phyloP scores from a whole-genome alignment of 2,888 invertebrate species.

The Gibbula magus region DNA sequence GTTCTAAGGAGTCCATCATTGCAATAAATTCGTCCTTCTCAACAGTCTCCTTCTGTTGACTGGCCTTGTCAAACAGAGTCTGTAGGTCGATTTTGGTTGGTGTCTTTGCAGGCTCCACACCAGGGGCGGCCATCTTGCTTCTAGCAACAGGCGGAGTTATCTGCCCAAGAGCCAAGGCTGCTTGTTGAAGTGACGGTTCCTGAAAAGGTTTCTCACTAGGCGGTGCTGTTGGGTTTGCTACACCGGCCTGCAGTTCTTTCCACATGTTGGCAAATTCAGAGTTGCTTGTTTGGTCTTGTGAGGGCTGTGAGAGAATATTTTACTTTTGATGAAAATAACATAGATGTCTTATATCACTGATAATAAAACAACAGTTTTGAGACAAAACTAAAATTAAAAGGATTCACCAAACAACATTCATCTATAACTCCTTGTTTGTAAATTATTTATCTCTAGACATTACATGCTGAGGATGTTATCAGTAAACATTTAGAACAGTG shows the following conservation, averaged over 20 bases:
- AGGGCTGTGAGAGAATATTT: background rate
- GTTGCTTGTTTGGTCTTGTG: conserved; percentile 30
- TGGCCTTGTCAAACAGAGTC: conserved; percentile 37
- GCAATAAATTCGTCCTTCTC: conserved; percentile 52
- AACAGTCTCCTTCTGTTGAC: conserved; percentile 33
- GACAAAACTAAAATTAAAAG: no score
- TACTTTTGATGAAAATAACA: no score
- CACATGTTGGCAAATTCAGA: conserved; percentile 66
- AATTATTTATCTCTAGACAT: no score
- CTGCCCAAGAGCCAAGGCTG: conserved; percentile 53
- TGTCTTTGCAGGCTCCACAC: background rate
- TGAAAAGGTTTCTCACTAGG: conserved; percentile 24
- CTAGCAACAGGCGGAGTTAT: conserved; percentile 40
- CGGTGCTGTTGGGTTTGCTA: background rate
- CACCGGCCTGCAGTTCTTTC: conserved; percentile 56
- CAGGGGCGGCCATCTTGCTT: background rate
- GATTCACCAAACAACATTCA: no score
- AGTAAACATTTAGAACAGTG: no score
- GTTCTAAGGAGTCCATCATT: conserved; percentile 51
- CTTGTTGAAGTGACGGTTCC: conserved; percentile 49
- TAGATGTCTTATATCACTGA: no score
- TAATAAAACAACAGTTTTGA: no score
- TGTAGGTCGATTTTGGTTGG: conserved; percentile 48
- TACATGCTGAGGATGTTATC: no score
- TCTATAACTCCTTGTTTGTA: no score